Percentiles rank a stretch among this genome's conserved stretches.
Conservation (phyloP, 2,113 vertebrate species). For the Labrus mixtus region DNA sequence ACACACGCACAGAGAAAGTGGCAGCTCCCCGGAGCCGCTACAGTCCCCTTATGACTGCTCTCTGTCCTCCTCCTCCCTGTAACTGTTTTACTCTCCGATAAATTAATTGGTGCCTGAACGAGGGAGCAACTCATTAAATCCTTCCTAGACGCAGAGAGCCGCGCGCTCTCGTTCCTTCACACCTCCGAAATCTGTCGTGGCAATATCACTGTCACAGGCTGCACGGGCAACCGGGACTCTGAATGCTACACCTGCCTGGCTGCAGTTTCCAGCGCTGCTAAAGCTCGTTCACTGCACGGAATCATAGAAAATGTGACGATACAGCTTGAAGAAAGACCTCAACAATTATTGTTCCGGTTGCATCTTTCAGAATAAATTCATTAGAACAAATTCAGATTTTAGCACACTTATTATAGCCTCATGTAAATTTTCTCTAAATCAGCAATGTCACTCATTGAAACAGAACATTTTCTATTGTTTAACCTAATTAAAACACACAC, state of each 20-base stretch:
- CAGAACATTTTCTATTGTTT: too few relatives aligned
- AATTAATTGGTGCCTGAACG: slow-evolving; percentile 36
- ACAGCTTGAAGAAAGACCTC: not conserved
- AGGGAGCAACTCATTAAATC: slow-evolving; percentile 23
- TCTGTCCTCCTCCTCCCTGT: slow-evolving; percentile 18
- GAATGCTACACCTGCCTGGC: slow-evolving; percentile 22
- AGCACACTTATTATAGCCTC: too few relatives aligned
- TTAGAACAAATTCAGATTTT: not conserved
- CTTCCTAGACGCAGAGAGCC: slow-evolving; percentile 4
- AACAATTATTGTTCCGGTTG: slow-evolving; percentile 22
- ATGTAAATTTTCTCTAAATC: too few relatives aligned
- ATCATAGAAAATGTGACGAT: slow-evolving; percentile 12
- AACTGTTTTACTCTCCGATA: slow-evolving; percentile 21
- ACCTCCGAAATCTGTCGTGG: slow-evolving; percentile 6
- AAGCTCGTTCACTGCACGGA: slow-evolving; percentile 17
- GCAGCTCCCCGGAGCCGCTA: slow-evolving; percentile 53
- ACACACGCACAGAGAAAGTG: slow-evolving; percentile 40
- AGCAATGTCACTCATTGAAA: too few relatives aligned
- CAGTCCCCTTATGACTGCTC: slow-evolving; percentile 18
- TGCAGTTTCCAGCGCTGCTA: slow-evolving; percentile 17
- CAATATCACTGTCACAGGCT: slow-evolving; percentile 3
- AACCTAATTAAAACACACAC: too few relatives aligned
- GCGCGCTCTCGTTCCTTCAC: not conserved
- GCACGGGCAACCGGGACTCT: slow-evolving; percentile 10
- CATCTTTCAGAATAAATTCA: slow-evolving; percentile 54